phyloP scores from a whole-genome alignment of 2,797 vertebrate genomes.

The Varecia variegata region DNA sequence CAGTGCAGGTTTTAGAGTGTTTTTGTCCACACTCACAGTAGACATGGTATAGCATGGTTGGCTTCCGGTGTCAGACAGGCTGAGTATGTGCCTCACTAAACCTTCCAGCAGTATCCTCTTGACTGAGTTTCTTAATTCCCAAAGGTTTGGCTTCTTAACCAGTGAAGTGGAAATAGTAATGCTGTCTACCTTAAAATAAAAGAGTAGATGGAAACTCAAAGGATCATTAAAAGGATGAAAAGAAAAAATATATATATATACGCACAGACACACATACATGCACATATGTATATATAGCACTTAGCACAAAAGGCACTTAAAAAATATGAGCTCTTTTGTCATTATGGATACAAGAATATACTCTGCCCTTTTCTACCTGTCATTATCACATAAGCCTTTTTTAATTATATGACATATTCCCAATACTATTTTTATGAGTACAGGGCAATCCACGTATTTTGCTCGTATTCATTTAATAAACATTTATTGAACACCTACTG shows the following conservation, averaged over 20 bases:
- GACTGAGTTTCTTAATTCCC: not conserved
- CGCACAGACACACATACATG: accelerated
- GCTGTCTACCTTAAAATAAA: not conserved
- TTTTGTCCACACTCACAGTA: not conserved
- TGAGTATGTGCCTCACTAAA: not conserved
- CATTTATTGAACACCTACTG: not conserved
- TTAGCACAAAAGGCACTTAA: not conserved
- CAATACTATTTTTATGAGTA: not conserved
- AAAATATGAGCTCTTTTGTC: not conserved
- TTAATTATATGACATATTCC: not conserved
- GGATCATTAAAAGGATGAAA: not conserved
- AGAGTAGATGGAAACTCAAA: not conserved
- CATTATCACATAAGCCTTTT: not conserved
- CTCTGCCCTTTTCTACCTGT: not conserved
- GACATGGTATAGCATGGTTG: accelerated
- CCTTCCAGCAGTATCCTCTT: not conserved
- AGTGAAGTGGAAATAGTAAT: not conserved
- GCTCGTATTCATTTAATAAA: not conserved
- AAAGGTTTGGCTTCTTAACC: not conserved
- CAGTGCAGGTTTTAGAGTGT: not conserved
- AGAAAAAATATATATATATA: not conserved
- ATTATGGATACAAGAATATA: not conserved
- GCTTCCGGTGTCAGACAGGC: accelerated
- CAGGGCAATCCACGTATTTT: not conserved
- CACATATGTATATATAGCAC: not conserved